Evolutionary conservation across 2,888 invertebrate genomes (phyloP), one percentile per base, ranked within the genome.

Genomic region (Oscheius onirici): DNA sequence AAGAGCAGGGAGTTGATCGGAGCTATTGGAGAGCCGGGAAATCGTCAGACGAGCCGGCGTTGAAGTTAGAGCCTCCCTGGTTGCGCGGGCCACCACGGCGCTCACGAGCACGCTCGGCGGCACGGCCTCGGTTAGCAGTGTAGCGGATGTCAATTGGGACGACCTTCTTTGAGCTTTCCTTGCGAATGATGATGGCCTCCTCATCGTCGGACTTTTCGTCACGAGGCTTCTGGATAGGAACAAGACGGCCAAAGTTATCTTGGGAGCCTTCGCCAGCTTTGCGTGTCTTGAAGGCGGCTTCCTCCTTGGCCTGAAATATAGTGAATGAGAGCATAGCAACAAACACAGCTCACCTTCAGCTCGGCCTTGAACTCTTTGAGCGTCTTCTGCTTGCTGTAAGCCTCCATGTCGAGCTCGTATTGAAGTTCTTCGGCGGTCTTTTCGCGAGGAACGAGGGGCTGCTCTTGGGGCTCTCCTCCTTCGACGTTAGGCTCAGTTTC

Each of bases 261-360:
- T 70, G 69, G 22, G 43, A 78, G 17, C 82, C 82, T 61, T 82
- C 82, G 26, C 80, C 81, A 28, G 83, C 82, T 75, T 82, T 73
- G 73, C 83, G 78, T 68, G 77, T 75, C 77, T 86, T 86, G 82
- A 86, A 86, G 58, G 76, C 80, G 54, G 73, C n/a, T n/a, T n/a
- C n/a, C 10, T 24, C 24, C 10, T 17, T 17, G 22, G 22, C 8
- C 49, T 49, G 49, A 6, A 49, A 49, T 3, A 15, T 22, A 3
- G 11, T 51, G 20, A 3, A 20, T 22, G 20, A 3, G n/a, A n/a
- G n/a, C n/a, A 34, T 34, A 34, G 34, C 3, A 34, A 34, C n/a
- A 22, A 3, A 51, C 11, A 3, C 17, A 20, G n/a, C 11, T 11
- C 15, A 80, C 80, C 52, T 63, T 63, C 55, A 69, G 74, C 17